A percentile compares a stretch with the other conserved stretches of the same genome.
These are phyloP conservation scores for Panurus biarmicus DNA, from an alignment of 2,113 vertebrate species.

Conservation along the genomic window DNA sequence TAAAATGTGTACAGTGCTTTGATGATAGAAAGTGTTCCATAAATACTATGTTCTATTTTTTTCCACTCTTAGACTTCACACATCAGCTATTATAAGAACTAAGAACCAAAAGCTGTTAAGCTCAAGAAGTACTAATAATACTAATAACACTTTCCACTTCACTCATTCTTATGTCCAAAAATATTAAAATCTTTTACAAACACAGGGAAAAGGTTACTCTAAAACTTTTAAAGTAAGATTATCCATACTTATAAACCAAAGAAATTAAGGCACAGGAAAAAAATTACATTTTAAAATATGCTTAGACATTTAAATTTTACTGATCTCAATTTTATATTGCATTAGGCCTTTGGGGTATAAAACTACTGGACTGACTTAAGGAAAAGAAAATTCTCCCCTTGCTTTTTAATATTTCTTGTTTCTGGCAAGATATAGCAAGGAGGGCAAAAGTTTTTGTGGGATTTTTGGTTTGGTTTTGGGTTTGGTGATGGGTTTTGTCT, in stretches of 20 bases:
- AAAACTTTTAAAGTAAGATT: neutral
- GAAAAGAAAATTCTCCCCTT: neutral
- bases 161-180: neutral
- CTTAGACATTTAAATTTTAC: neutral
- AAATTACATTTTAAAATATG: neutral
- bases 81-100: neutral
- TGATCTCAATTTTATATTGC: neutral
- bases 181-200: neutral
- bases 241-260: neutral
- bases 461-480: neutral
- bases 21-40: conserved; percentile 10
- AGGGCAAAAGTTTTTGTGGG: neutral
- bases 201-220: neutral
- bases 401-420: neutral
- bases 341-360: neutral
- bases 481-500: neutral
- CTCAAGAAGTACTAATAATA: neutral
- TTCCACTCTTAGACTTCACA: neutral
- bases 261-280: neutral
- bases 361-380: neutral
- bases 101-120: neutral
- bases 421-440: neutral
- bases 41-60: conserved; percentile 12
- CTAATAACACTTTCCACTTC: neutral
- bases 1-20: neutral